Evolutionary conservation across 2,888 invertebrate species (phyloP), one percentile per base, ranked within the genome.

Genomic region (Penaeus monodon): DNA sequence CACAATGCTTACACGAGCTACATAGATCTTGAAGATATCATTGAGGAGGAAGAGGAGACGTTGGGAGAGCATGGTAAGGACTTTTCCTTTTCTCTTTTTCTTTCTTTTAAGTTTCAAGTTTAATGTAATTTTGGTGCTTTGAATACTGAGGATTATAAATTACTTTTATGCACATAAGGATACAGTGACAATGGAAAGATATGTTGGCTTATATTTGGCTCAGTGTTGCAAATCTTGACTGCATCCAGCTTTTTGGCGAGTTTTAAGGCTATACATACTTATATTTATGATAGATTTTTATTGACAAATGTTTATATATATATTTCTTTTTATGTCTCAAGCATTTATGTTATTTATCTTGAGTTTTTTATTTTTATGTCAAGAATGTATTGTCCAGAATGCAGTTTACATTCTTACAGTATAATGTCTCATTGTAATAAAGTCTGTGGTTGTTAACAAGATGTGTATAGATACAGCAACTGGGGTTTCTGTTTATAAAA

Each of bases 11-110:
- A 84, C 74, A 78, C 79, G 64, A 90, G 88, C 77, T 86, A 90
- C 77, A 76, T 90, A 4, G 90, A 90, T 81, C 84, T 90, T n/a
- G 90, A 90, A 63, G 90, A 90, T 66, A 90, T 90, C 14, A 86
- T 87, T 44, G 90, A 90, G 57, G 90, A 90, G 77, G 90, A 90
- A 20, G 90, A 90, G 74, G 86, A 86, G 33, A 88, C 88, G 0
- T 33, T 88, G 27, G 88, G 88, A 64, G 90, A 90, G 44, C 88
- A 88, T 86, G 90, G 90, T 90, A 82, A 86, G 88, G 38, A n/a
- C 77, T 63, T 29, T 77, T 57, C 77, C 29, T 77, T 44, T n/a
- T 27, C 44, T 27, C 3, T 49, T 57, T 44, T 77, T 2, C 22
- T 7, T 65, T 80, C n/a, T 27, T 33, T 33, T 24, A 17, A 57